Evolutionary conservation across 2,888 invertebrate species (phyloP).

Genomic region (Proisotoma minuta): DNA sequence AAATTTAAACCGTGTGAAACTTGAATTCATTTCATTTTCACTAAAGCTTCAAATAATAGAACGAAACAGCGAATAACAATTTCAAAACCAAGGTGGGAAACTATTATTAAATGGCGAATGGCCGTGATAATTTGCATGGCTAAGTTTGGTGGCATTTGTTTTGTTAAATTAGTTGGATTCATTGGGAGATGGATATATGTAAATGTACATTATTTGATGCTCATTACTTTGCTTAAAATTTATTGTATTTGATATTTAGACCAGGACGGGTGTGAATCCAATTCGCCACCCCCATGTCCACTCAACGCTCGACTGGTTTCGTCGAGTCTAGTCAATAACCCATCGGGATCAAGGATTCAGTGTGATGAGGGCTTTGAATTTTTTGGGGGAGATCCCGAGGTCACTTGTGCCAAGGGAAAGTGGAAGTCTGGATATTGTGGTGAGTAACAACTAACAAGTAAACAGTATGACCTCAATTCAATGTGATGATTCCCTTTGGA

Average conservation of each 20-base stretch:
- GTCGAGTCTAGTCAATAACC: conserved; percentile 33
- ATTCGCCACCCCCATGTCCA: conserved; percentile 42
- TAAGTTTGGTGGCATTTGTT: background rate
- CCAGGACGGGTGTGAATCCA: conserved; percentile 19
- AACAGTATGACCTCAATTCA: background rate
- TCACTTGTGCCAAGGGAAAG: conserved; percentile 27
- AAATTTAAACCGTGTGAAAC: background rate
- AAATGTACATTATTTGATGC: too few relatives aligned
- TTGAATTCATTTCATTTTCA: background rate
- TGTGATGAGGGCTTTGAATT: conserved; percentile 62
- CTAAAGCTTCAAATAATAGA: too few relatives aligned
- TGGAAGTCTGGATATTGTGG: conserved; percentile 36
- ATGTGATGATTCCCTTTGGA: background rate
- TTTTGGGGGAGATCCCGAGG: conserved; percentile 60
- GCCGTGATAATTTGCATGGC: too few relatives aligned
- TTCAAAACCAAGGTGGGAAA: background rate
- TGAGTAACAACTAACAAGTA: conserved; percentile 19
- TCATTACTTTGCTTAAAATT: background rate
- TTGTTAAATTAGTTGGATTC: background rate
- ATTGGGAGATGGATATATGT: too few relatives aligned
- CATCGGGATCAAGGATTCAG: conserved; percentile 21
- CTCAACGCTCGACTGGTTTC: conserved; percentile 42
- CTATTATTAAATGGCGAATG: background rate
- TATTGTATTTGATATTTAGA: conserved; percentile 6
- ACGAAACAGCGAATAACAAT: background rate